Percentiles rank a stretch among this genome's conserved stretches.
phyloP scores from a whole-genome alignment of 2,113 vertebrate species.

The Vombatus ursinus region DNA sequence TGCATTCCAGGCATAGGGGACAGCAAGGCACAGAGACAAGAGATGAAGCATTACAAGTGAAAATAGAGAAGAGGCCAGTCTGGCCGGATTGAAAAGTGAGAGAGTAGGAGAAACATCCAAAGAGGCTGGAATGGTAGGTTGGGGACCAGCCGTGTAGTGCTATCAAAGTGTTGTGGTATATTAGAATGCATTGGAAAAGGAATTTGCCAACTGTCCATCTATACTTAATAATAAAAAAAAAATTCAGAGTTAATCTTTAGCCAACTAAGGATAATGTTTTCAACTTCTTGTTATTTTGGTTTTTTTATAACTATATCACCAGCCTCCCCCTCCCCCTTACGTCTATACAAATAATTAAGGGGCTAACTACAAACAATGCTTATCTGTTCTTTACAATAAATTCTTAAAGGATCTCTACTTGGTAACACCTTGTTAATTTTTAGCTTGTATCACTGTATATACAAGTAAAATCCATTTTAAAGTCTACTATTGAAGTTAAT shows the following conservation, averaged over 20 bases:
- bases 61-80: not conserved
- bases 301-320: not conserved
- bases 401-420: not conserved
- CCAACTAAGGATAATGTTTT: not conserved
- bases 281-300: not conserved
- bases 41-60: not conserved
- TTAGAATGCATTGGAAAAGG: not conserved
- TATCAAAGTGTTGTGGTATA: not conserved
- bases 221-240: not conserved
- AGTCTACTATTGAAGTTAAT: not conserved
- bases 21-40: not conserved
- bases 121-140: not conserved
- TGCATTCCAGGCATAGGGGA: not conserved
- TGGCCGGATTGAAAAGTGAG: not conserved
- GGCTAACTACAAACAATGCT: not conserved
- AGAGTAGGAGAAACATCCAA: not conserved
- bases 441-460: not conserved
- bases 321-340: not conserved
- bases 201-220: not conserved
- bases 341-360: not conserved
- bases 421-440: not conserved
- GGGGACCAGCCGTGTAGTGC: not conserved
- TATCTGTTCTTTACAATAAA: constrained; percentile 5
- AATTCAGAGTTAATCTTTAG: not conserved
- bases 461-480: constrained; percentile 1